phyloP scores from a whole-genome alignment of 2,113 vertebrate species.

The Halcyon malimbica region DNA sequence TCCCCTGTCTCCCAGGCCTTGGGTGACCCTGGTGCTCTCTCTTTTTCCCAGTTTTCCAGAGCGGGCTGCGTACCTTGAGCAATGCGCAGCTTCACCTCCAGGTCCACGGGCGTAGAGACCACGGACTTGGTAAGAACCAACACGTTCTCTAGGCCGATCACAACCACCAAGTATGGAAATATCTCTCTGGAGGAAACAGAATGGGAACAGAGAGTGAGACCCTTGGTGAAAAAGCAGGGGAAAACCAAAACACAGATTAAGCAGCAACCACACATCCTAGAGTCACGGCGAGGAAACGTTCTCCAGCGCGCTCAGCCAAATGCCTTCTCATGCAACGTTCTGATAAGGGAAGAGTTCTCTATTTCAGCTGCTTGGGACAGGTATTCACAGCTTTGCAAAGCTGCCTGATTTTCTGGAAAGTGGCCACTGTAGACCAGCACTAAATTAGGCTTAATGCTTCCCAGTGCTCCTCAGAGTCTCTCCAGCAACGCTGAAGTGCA shows the following conservation, averaged over 20 bases:
- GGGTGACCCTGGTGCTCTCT: not conserved
- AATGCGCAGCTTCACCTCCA: conserved; percentile 96
- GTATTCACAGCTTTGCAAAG: not conserved
- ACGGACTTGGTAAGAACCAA: conserved; percentile 97
- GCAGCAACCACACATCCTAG: not conserved
- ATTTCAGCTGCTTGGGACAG: not conserved
- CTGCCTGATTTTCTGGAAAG: not conserved
- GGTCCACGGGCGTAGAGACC: conserved; percentile 95
- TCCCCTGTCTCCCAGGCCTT: not conserved
- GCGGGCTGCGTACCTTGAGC: conserved; percentile 84
- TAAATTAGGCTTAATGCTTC: not conserved
- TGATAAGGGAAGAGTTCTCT: not conserved
- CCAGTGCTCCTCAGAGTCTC: not conserved
- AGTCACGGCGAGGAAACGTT: not conserved
- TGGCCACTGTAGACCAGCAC: not conserved
- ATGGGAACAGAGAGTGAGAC: not conserved
- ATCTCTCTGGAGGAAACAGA: conserved; percentile 84
- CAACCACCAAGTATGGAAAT: conserved; percentile 96
- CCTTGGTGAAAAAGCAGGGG: not conserved
- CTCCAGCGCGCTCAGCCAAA: not conserved
- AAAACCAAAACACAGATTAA: not conserved
- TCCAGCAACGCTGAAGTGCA: not conserved
- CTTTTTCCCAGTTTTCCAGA: rapidly evolving
- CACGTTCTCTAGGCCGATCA: conserved; percentile 96
- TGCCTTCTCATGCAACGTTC: not conserved